Percentiles rank a stretch among this genome's conserved stretches.
These are phyloP conservation scores for Coregonus suidteri DNA, from an alignment of 2,797 vertebrate genomes.

Conservation along the genomic window DNA sequence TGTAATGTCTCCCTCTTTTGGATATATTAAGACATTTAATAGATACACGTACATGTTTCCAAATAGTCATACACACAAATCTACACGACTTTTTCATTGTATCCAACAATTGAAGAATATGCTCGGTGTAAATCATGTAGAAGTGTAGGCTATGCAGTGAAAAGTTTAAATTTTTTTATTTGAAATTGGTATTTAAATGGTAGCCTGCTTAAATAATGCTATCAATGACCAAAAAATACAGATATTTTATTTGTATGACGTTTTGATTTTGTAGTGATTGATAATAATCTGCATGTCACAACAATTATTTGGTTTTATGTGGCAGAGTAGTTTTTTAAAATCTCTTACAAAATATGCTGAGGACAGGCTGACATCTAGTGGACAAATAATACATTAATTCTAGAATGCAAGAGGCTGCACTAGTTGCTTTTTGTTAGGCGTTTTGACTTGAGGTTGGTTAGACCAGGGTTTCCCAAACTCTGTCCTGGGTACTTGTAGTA, in stretches of 20 bases:
- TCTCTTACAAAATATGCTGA: slow-evolving; percentile 25
- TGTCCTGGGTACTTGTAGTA: too few relatives aligned
- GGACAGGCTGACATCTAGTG: slow-evolving; percentile 69
- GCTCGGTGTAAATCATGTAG: neutral
- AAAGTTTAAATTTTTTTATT: too few relatives aligned
- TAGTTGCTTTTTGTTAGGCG: neutral
- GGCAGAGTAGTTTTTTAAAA: neutral
- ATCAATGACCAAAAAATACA: too few relatives aligned
- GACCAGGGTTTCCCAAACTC: too few relatives aligned
- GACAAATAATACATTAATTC: slow-evolving; percentile 38
- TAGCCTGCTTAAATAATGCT: too few relatives aligned
- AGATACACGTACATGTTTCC: neutral
- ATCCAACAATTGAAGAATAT: neutral
- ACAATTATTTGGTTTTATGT: neutral
- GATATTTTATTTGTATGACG: neutral
- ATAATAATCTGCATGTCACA: neutral
- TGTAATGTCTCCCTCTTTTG: slow-evolving; percentile 72
- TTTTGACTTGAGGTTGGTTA: too few relatives aligned
- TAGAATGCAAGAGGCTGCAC: neutral
- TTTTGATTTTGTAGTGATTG: neutral
- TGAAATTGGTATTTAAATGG: neutral
- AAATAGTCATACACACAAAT: neutral
- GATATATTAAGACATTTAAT: slow-evolving; percentile 14
- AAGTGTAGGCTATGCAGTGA: too few relatives aligned
- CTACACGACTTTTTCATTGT: neutral